These are phyloP conservation scores for Plebejus argus DNA, from an alignment of 2,888 invertebrate species.

Conservation along the genomic window DNA sequence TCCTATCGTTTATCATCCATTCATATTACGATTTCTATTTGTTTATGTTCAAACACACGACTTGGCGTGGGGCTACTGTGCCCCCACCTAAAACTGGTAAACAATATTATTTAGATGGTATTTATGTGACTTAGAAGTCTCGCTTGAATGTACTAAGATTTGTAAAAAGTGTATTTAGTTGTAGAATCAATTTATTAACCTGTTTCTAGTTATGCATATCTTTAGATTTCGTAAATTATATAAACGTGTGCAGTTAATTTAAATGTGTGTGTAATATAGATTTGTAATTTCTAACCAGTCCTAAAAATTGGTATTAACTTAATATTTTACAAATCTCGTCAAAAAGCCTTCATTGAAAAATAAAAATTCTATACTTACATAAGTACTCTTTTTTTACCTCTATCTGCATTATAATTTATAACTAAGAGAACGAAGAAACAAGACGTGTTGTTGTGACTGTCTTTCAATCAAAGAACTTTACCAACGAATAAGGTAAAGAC, in stretches of 20 bases:
- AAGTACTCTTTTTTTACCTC: no score
- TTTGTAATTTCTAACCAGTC: background rate
- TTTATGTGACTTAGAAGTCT: slow-evolving; percentile 69
- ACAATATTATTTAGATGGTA: slow-evolving; percentile 59
- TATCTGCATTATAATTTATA: no score
- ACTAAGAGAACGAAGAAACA: no score
- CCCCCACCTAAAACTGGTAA: slow-evolving; percentile 49
- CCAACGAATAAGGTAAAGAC: no score
- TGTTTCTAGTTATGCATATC: slow-evolving; percentile 79
- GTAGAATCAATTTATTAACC: slow-evolving; percentile 73
- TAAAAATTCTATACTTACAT: no score
- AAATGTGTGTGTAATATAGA: slow-evolving; percentile 6
- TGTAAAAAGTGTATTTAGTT: slow-evolving; percentile 80
- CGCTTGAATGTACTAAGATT: slow-evolving; percentile 72
- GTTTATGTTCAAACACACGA: background rate
- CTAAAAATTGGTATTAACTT: background rate
- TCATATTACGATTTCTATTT: background rate
- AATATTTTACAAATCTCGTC: no score
- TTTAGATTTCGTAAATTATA: slow-evolving; percentile 70
- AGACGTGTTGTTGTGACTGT: no score
- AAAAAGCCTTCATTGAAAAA: no score
- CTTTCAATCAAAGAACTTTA: no score
- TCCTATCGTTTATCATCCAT: slow-evolving; percentile 4
- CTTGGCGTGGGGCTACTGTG: background rate
- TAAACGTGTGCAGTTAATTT: slow-evolving; percentile 23